A percentile compares a stretch with the other conserved stretches of the same genome.
phyloP scores from a whole-genome alignment of 2,797 vertebrate genomes.

The Buceros bicornis region DNA sequence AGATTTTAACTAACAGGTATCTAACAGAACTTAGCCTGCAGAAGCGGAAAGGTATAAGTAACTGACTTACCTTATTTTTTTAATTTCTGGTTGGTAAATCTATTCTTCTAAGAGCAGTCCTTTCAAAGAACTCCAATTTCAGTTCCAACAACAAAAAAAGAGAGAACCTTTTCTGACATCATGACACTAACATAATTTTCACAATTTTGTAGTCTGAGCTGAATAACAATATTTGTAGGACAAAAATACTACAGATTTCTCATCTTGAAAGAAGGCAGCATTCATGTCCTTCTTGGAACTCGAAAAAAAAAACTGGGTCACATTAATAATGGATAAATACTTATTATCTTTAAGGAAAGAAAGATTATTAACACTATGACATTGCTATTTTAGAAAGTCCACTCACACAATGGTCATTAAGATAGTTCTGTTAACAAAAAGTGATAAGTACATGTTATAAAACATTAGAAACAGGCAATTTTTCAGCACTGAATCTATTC shows the following conservation, averaged over 20 bases:
- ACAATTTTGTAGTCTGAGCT: neutral
- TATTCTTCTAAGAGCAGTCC: neutral
- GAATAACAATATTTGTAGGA: neutral
- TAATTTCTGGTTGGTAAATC: neutral
- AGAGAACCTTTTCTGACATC: neutral
- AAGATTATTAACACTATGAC: neutral
- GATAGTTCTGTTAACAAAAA: constrained; percentile 9
- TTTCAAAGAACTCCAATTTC: neutral
- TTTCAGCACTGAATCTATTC: neutral
- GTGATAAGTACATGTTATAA: neutral
- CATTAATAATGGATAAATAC: neutral
- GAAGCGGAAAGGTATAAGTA: neutral
- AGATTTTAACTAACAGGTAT: neutral
- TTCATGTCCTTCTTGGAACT: neutral
- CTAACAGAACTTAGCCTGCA: neutral
- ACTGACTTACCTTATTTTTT: neutral
- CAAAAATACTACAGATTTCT: neutral
- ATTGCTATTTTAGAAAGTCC: neutral
- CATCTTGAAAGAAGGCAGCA: neutral
- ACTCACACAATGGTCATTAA: neutral
- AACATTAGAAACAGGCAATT: neutral
- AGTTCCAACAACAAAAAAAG: neutral
- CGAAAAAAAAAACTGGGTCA: neutral
- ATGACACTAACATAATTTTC: neutral
- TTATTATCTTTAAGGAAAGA: neutral